Conservation (phyloP, 2,797 vertebrate genomes). For the Kryptolebias ocellatus region DNA sequence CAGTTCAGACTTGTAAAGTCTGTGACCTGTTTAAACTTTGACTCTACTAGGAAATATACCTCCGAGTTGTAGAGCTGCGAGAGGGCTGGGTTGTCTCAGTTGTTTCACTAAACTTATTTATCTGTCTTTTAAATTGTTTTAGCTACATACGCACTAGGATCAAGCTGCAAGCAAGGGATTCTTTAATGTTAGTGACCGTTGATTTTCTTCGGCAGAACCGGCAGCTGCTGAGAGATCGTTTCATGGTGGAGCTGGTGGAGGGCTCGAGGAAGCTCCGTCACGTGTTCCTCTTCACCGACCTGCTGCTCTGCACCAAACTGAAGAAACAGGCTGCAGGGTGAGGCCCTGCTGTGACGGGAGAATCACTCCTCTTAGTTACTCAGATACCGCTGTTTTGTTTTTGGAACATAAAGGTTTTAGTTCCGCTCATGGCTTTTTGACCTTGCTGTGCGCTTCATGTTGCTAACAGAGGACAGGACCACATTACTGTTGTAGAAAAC, state of each 20-base stretch:
- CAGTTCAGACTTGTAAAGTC: too few relatives aligned
- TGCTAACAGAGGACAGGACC: neutral
- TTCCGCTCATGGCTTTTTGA: neutral
- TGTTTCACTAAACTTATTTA: too few relatives aligned
- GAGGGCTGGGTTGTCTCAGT: too few relatives aligned
- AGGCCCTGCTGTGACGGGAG: conserved; percentile 56
- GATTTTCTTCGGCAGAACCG: conserved; percentile 82
- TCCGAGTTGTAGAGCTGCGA: too few relatives aligned
- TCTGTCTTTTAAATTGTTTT: too few relatives aligned
- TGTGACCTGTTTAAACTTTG: too few relatives aligned
- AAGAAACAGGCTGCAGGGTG: conserved; percentile 95
- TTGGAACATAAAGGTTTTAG: neutral
- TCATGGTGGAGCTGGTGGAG: conserved; percentile 96
- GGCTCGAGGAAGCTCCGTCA: conserved; percentile 94
- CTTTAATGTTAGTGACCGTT: neutral
- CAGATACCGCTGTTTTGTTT: conserved; percentile 1
- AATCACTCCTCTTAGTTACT: conserved; percentile 9
- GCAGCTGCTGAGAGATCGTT: conserved; percentile 93
- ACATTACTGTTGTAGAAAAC: neutral
- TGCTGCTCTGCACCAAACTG: conserved; percentile 94
- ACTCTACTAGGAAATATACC: too few relatives aligned
- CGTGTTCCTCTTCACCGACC: conserved; percentile 93
- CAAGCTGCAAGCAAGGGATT: too few relatives aligned
- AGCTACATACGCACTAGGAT: too few relatives aligned
- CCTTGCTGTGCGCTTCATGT: neutral